These are phyloP conservation scores for Agelas oroides DNA, from an alignment of 37 sponge, comb jelly and placozoan genomes.

Conservation along the genomic window DNA sequence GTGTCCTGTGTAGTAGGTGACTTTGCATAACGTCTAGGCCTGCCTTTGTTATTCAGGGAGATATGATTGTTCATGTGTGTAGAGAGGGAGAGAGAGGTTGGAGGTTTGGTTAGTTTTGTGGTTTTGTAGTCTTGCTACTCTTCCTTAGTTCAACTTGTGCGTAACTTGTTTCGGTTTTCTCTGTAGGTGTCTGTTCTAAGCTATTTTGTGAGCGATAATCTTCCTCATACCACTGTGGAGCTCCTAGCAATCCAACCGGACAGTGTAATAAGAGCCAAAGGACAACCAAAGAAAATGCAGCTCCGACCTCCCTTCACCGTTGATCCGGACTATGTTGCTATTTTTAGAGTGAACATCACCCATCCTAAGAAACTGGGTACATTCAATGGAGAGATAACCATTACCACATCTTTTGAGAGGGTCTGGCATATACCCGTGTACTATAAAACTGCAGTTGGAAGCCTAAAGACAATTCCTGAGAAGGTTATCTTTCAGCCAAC, in stretches of 20 bases:
- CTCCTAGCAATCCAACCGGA: constrained; percentile 29
- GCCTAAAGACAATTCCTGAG: constrained; percentile 42
- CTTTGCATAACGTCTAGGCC: too few species aligned
- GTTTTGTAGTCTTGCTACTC: too few species aligned
- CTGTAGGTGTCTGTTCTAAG: constrained; percentile 33
- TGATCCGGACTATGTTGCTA: constrained; percentile 37
- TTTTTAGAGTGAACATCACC: constrained; percentile 65
- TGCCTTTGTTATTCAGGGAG: too few species aligned
- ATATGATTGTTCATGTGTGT: too few species aligned
- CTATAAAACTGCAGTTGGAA: constrained; percentile 63
- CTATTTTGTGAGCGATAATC: constrained; percentile 17
- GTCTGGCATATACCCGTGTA: constrained; percentile 49
- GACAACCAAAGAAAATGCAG: neutral
- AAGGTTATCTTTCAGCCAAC: constrained; percentile 32
- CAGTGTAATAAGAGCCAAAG: neutral
- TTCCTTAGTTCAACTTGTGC: too few species aligned
- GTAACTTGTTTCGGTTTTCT: too few species aligned
- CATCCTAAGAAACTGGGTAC: constrained; percentile 54
- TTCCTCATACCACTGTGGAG: constrained; percentile 37
- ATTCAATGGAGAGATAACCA: constrained; percentile 60
- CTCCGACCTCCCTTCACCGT: constrained; percentile 23
- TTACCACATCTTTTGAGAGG: constrained; percentile 66
- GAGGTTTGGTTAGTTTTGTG: too few species aligned
- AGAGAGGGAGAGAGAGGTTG: too few species aligned
- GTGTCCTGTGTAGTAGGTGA: too few species aligned